These are phyloP conservation scores for Coracopsis vasa DNA, from an alignment of 2,113 vertebrate genomes.

Conservation along the genomic window DNA sequence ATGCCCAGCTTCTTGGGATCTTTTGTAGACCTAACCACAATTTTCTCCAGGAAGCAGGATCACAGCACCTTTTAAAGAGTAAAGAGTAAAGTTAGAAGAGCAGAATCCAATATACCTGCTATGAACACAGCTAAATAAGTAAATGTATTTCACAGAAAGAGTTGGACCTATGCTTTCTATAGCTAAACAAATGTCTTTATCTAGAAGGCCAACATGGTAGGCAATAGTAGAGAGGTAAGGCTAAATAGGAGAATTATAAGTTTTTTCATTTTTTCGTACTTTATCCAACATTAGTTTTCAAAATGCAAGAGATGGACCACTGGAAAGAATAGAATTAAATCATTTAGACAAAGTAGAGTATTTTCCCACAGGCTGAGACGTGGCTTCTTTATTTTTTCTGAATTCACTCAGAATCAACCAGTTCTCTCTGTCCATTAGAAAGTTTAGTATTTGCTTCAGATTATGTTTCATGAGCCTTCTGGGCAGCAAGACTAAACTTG, in stretches of 20 bases:
- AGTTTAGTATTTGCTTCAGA: background rate
- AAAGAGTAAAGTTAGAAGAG: background rate
- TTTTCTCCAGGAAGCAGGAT: constrained; percentile 8
- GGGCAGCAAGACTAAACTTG: background rate
- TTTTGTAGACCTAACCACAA: constrained; percentile 31
- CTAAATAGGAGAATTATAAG: background rate
- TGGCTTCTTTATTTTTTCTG: background rate
- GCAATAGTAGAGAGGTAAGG: background rate
- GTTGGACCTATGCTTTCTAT: background rate
- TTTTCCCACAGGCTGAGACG: background rate
- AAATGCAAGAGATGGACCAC: background rate
- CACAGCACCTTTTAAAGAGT: constrained; percentile 15
- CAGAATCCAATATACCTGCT: background rate
- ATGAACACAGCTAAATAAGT: background rate
- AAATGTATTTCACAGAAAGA: background rate
- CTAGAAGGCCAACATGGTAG: background rate
- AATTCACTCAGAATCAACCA: background rate
- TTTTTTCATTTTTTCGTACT: background rate
- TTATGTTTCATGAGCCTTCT: background rate
- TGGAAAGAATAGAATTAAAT: background rate
- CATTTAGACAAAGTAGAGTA: background rate
- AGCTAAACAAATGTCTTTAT: background rate
- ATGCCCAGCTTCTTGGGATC: constrained; percentile 43
- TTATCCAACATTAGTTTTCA: background rate
- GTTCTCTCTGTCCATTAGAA: background rate